These are phyloP conservation scores for Gila orcuttii DNA, from an alignment of 2,113 vertebrate species.

Conservation along the genomic window DNA sequence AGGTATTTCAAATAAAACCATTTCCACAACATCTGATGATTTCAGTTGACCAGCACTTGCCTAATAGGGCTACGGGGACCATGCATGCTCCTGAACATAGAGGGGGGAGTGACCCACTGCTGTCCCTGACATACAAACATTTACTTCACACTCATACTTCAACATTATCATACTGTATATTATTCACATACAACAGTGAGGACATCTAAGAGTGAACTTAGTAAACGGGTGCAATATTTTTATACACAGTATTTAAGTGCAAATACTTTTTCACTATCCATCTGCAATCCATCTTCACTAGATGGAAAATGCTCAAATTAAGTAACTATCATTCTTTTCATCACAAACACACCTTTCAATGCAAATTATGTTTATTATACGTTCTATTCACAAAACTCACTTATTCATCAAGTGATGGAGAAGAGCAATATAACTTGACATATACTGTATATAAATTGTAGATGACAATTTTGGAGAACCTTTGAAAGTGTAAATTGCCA, in stretches of 20 bases:
- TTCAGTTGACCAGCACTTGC: not conserved
- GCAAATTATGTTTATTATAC: not conserved
- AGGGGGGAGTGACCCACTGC: not conserved
- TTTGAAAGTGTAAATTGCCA: not conserved
- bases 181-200: not conserved
- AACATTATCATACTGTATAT: not conserved
- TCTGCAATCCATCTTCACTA: not conserved
- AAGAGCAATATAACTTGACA: not conserved
- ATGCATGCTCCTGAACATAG: not conserved
- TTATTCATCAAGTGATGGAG: too few relatives aligned
- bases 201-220: not conserved
- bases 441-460: not conserved
- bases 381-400: not conserved
- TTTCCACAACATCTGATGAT: not conserved
- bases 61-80: not conserved
- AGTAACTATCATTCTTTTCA: not conserved
- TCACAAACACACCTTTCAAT: not conserved
- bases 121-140: not conserved
- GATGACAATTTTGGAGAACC: too few relatives aligned
- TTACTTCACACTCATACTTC: not conserved
- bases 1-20: constrained; percentile 10
- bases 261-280: not conserved
- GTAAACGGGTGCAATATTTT: not conserved
- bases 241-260: not conserved
- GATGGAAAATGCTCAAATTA: not conserved